Evolutionary conservation across 2,888 invertebrate genomes (phyloP).

Genomic region (Eilema caniola): DNA sequence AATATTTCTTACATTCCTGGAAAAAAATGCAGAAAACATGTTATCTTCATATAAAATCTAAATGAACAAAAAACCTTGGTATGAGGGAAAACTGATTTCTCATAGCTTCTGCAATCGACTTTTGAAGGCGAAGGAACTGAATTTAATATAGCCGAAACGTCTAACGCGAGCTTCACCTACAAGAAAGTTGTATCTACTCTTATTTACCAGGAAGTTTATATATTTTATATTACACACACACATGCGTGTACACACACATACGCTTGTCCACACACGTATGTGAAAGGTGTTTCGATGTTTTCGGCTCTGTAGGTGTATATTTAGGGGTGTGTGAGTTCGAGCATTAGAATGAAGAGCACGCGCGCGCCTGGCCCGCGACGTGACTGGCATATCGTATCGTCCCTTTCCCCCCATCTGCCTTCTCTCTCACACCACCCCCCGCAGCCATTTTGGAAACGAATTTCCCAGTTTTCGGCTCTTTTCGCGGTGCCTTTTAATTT

Average conservation of each 20-base stretch:
- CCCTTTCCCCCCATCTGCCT: conserved; percentile 79
- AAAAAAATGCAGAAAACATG: background rate
- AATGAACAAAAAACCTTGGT: conserved; percentile 45
- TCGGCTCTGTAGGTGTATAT: conserved; percentile 65
- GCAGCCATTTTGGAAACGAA: conserved; percentile 83
- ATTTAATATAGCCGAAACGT: conserved; percentile 82
- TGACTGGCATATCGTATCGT: conserved; percentile 85
- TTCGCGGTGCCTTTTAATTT: conserved; percentile 81
- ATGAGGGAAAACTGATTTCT: conserved; percentile 74
- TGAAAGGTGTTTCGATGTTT: conserved; percentile 71
- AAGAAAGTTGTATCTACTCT: conserved; percentile 81
- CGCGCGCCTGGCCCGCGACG: conserved; percentile 84
- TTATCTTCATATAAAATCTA: conserved; percentile 55
- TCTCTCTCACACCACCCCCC: conserved; percentile 80
- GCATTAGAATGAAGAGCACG: conserved; percentile 85
- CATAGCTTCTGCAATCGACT: conserved; percentile 71
- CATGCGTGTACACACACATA: conserved; percentile 22
- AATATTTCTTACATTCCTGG: background rate
- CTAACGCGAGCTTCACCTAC: conserved; percentile 69
- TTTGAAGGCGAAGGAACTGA: conserved; percentile 70
- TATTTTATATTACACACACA: conserved; percentile 52
- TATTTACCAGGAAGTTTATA: conserved; percentile 85
- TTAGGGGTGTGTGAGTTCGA: conserved; percentile 75
- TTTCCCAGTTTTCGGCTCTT: conserved; percentile 84
- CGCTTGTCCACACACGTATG: conserved; percentile 41